Evolutionary conservation across 2,797 vertebrate species (phyloP).

Genomic region (Perodicticus potto): DNA sequence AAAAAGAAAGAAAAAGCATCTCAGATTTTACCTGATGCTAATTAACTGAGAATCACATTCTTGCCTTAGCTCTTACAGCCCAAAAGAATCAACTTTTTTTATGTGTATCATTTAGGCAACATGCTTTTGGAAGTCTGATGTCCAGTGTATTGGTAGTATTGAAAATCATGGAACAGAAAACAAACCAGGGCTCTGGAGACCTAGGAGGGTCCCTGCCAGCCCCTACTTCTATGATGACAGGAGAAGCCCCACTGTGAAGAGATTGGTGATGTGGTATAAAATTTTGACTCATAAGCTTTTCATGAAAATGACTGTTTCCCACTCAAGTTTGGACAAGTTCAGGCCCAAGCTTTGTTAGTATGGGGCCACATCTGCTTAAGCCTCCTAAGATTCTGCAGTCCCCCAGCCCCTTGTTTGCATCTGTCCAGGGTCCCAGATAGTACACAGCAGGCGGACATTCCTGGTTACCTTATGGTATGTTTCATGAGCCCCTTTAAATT

Average conservation of each 20-base stretch:
- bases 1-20: neutral
- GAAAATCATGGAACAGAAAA: neutral
- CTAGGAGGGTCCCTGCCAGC: neutral
- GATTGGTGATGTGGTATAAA: neutral
- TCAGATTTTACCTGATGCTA: neutral
- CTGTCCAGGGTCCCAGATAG: neutral
- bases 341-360: slow-evolving; percentile 10
- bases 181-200: neutral
- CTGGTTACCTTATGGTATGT: neutral
- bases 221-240: neutral
- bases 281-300: slow-evolving; percentile 72
- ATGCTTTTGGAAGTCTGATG: neutral
- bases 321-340: slow-evolving; percentile 63
- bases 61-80: neutral
- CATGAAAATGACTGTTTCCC: slow-evolving; percentile 41
- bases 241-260: neutral
- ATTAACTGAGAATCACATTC: slow-evolving; percentile 4
- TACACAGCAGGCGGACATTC: neutral
- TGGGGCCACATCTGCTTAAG: neutral
- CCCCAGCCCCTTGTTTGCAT: neutral
- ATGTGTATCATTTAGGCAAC: neutral
- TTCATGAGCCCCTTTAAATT: neutral
- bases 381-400: neutral
- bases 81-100: slow-evolving; percentile 20
- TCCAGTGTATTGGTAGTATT: neutral